Evolutionary conservation across 1,140 invertebrate genomes (phyloP), one percentile per base, ranked within the genome.

Genomic region (Pseudomyrmex pallidus): DNA sequence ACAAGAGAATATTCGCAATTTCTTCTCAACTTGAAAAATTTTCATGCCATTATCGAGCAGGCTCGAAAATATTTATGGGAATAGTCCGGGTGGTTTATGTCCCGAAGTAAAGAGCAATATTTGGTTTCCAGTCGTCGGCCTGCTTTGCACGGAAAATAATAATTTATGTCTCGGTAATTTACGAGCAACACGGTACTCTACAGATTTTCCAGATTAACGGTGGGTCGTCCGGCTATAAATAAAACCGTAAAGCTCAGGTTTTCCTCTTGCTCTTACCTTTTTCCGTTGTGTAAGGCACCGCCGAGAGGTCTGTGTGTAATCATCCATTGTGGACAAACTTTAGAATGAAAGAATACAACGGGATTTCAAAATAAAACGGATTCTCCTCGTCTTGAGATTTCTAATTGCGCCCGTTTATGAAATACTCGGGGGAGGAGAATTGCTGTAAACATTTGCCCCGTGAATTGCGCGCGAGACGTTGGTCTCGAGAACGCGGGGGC

Each of bases 191-290:
- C 83, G 86, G 87, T 82, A 85, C 86, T 89, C 86, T 88, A 89
- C 86, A 88, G 83, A 88, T 88, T 89, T 88, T 78, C 87, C 87
- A 85, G 83, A 89, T 89, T 88, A 89, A 88, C 78, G 87, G 84
- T 82, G 87, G 87, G 84, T 85, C 87, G 57, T 63, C 48, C 17
- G 59, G 78, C 84, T 73, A 89, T 89, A 89, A 89, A 89, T 89
- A 89, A 89, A 85, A 85, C 78, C 83, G 77, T 88, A 35, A 85
- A 89, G 83, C 87, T 74, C 83, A 76, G 57, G 64, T 77, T 64
- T 74, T 82, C 20, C 67, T 68, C 46, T 35, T 35, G 35, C 35
- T 35, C 57, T 63, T 67, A 8, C 35, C 68, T 74, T 85, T 82
- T 88, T 63, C 64, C 77, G 74, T 59, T 22, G 64, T 22, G 64